Evolutionary conservation across 2,888 invertebrate species (phyloP), one percentile per base, ranked within the genome.

Genomic region (Hetaerina titia): DNA sequence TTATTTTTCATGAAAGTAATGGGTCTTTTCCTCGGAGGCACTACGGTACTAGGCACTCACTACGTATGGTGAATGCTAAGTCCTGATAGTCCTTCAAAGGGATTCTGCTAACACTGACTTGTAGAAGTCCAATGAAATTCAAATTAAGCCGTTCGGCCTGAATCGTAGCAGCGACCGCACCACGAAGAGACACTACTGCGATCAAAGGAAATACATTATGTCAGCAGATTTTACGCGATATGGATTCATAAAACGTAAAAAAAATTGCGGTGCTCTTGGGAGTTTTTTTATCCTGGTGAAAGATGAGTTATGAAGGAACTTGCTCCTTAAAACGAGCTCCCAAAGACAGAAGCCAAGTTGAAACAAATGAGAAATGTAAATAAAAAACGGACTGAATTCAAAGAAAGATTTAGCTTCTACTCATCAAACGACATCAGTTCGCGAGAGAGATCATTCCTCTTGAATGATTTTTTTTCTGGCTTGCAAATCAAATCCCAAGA

Each of bases 351-450:
- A 31, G 81, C 13, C 1, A 69, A 69, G 69, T 0, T 69, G n/a
- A 69, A 69, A 69, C n/a, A 69, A 69, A 69, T 69, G 69, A n/a
- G 69, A 69, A n/a, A n/a, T 15, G 81, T 81, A n/a, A 81, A 81
- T 81, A 11, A 13, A 7, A 81, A 81, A 81, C 7, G 11, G 81
- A 81, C 13, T 81, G 11, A 31, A 31, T 81, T 22, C 81, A 4
- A 31, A 11, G 81, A 15, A 31, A 81, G 31, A 31, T 8, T 31
- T 31, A 31, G 31, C 9, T 25, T 13, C 31, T 31, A 81, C 31
- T 81, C 31, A 81, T 81, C 31, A 81, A 31, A 22, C 4, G 9
- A 31, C 25, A 81, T 81, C 31, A 81, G 19, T 69, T 31, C 25
- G 15, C 31, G 81, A 13, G 15, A 31, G 81, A 19, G 81, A 25